A percentile compares a stretch with the other conserved stretches of the same genome.
These are phyloP conservation scores for Fistularia commersonii DNA, from an alignment of 2,797 vertebrate species.

Conservation along the genomic window DNA sequence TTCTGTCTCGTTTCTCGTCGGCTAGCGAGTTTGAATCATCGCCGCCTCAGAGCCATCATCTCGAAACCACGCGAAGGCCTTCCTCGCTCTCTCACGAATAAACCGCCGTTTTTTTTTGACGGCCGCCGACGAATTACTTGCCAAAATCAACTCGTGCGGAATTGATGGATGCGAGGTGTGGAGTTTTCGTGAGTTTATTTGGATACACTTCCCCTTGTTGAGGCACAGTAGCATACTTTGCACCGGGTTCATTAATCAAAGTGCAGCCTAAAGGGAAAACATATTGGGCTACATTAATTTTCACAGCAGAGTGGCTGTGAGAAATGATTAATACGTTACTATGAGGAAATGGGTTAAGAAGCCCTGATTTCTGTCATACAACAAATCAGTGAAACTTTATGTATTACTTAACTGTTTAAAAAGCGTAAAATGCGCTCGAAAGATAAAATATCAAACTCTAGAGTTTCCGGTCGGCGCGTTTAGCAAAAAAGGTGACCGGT, in stretches of 20 bases:
- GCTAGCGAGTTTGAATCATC: constrained; percentile 34
- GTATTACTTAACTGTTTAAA: constrained; percentile 45
- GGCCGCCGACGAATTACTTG: no score
- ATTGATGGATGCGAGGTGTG: constrained; percentile 41
- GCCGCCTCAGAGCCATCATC: constrained; percentile 32
- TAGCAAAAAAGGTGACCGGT: no score
- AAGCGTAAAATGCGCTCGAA: constrained; percentile 8
- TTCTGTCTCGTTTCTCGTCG: constrained; percentile 26
- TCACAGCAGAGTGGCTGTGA: constrained; percentile 59
- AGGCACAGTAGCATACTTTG: constrained; percentile 26
- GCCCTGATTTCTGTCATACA: constrained; percentile 64
- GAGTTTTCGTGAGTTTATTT: constrained; percentile 51
- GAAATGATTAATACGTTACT: constrained; percentile 69
- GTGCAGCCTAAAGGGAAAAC: constrained; percentile 64
- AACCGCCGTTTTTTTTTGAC: no score
- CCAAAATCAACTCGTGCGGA: constrained; percentile 3
- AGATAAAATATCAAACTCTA: not conserved
- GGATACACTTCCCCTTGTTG: constrained; percentile 38
- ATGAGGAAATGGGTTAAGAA: constrained; percentile 66
- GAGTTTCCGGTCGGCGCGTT: no score
- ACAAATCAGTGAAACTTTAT: constrained; percentile 52
- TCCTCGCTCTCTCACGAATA: not conserved
- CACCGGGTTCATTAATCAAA: constrained; percentile 69
- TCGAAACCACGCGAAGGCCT: not conserved
- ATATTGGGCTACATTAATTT: constrained; percentile 66